Base-by-base conservation (phyloP, 2,113 vertebrate species). In the Labeo rohita region DNA sequence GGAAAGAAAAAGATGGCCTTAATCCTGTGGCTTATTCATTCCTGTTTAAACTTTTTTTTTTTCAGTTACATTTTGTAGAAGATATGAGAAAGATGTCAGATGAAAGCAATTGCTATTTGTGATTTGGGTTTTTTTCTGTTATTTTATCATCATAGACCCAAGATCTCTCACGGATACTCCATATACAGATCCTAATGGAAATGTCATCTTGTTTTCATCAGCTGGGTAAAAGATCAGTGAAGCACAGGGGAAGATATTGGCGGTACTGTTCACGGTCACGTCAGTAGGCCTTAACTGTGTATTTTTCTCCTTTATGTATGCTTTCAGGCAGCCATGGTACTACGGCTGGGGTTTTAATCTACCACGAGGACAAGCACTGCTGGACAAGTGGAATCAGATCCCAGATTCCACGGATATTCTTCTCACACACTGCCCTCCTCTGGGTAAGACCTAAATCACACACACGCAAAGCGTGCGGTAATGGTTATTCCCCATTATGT, bases 371-470 rank as follows among this genome's bases (percentile, higher is more conserved):
- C 98, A 99, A 93, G 97, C 98, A 28, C 95, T 99, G 87, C 94
- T 99, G 91, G 98, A 99, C 95, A 99, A 99, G 89, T 99, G 98
- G 98, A 98, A 98, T 94, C 97, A 98, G 91, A 97, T 99, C 88
- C 98, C 98, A 0, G 97, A 99, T 88, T 95, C 94, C 77, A 96
- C 97, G 39, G 98, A 99, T 93, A 95, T 99, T 91, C 96, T 99
- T 91, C 95, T 98, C 91, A 98, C 98, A 89, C 98, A 99, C 0
- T 98, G 98, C 92, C 98, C 98, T 21, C 98, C 97, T 16, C 96
- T 99, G 90, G 98, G 98, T 99, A 92, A 97, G 96, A 85, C 18
- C 63, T 78, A 86, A 54, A 91, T 84, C 36, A 84, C 36, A 86
- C 59, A 59, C n/a, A 18, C 49, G 66, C 61, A 72, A 86, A 23